phyloP scores from a whole-genome alignment of 2,797 vertebrate genomes.

The Anguilla marmorata region DNA sequence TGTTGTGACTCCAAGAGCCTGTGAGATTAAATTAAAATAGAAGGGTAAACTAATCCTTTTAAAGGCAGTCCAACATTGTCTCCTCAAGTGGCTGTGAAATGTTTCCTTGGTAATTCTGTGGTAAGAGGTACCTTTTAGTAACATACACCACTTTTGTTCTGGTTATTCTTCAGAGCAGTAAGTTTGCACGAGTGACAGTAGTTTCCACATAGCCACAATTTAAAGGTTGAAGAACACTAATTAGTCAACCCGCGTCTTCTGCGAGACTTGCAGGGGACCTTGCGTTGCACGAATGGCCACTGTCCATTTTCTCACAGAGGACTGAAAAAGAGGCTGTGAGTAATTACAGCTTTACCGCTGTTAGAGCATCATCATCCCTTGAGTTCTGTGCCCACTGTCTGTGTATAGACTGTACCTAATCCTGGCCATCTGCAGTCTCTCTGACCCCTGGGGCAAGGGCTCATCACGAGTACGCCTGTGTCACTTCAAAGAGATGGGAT shows the following conservation, averaged over 20 bases:
- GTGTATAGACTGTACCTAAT: neutral
- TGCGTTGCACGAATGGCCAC: neutral
- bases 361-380: neutral
- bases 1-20: neutral
- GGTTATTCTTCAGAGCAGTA: neutral
- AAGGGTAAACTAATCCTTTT: constrained; percentile 19
- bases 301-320: neutral
- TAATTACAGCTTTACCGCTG: neutral
- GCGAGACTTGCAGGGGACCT: neutral
- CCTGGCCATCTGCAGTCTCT: neutral
- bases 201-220: neutral
- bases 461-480: neutral
- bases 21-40: constrained; percentile 20
- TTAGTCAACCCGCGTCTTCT: neutral
- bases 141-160: neutral
- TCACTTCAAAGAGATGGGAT: neutral
- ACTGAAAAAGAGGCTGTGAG: neutral
- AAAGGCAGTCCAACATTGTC: constrained; percentile 24
- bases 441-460: neutral
- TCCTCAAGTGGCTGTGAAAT: constrained; percentile 7
- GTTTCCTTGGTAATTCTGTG: neutral
- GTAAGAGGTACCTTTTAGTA: constrained; percentile 11
- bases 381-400: neutral
- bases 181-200: neutral
- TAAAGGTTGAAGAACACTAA: neutral